A percentile compares a stretch with the other conserved stretches of the same genome.
Conservation (phyloP, 2,797 vertebrate species). For the Rhinatrema bivittatum region DNA sequence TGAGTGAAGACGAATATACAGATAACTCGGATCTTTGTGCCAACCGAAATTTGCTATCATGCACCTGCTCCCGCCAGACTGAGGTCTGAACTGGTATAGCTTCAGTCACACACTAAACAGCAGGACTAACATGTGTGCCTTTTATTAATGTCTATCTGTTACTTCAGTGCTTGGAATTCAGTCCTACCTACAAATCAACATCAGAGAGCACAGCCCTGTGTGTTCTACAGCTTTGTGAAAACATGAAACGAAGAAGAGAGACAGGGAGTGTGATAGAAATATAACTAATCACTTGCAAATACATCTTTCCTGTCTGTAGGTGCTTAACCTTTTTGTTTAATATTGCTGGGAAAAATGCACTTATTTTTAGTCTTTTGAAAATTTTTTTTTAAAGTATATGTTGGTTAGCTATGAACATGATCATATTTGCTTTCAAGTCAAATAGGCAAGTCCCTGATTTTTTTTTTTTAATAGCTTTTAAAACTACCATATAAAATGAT, state of each 20-base stretch:
- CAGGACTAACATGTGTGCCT: slow-evolving; percentile 48
- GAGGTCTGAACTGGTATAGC: slow-evolving; percentile 44
- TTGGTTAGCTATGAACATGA: slow-evolving; percentile 32
- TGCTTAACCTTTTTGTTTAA: slow-evolving; percentile 72
- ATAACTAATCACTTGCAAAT: slow-evolving; percentile 75
- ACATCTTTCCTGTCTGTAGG: slow-evolving; percentile 67
- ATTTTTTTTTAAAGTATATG: slow-evolving; percentile 41
- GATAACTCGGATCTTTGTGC: slow-evolving; percentile 40
- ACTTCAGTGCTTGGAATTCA: slow-evolving; percentile 63
- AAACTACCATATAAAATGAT: no score
- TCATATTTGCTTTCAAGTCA: slow-evolving; percentile 36
- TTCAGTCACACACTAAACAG: slow-evolving; percentile 57
- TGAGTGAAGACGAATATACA: slow-evolving; percentile 30
- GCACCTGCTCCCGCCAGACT: slow-evolving; percentile 59
- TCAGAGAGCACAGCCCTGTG: slow-evolving; percentile 63
- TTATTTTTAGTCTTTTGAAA: slow-evolving; percentile 46
- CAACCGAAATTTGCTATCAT: slow-evolving; percentile 39
- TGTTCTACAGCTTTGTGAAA: slow-evolving; percentile 70
- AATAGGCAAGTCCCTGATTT: no score
- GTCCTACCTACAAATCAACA: slow-evolving; percentile 69
- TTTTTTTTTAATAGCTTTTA: no score
- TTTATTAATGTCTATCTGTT: slow-evolving; percentile 54
- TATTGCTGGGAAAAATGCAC: slow-evolving; percentile 44
- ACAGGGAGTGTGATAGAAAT: slow-evolving; percentile 57
- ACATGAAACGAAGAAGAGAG: slow-evolving; percentile 69